Conservation (phyloP, 2,888 invertebrate genomes). For the Oxycera nigricornis region DNA sequence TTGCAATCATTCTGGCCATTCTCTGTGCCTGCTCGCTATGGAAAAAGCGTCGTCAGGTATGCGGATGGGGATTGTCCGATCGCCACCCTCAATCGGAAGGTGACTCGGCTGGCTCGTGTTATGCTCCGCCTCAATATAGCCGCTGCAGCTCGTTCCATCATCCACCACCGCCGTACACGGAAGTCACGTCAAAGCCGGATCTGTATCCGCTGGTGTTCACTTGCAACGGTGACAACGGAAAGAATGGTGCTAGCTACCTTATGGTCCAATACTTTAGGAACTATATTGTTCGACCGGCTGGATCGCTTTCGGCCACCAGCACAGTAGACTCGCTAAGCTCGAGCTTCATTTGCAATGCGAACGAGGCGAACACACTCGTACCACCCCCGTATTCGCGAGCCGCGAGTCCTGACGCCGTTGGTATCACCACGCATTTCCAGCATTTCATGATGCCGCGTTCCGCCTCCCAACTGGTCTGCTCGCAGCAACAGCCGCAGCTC, state of each 20-base stretch:
- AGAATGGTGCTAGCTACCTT: slow-evolving; percentile 75
- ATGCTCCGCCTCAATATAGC: slow-evolving; percentile 84
- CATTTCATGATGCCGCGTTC: slow-evolving; percentile 66
- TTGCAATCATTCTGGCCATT: slow-evolving; percentile 73
- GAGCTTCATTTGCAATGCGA: slow-evolving; percentile 85
- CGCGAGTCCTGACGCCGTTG: slow-evolving; percentile 71
- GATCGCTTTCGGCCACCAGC: slow-evolving; percentile 82
- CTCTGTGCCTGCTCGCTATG: slow-evolving; percentile 74
- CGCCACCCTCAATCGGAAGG: slow-evolving; percentile 71
- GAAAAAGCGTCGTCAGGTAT: slow-evolving; percentile 64
- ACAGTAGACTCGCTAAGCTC: slow-evolving; percentile 87
- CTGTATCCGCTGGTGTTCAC: slow-evolving; percentile 85
- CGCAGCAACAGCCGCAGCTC: slow-evolving; percentile 46
- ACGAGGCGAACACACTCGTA: slow-evolving; percentile 84
- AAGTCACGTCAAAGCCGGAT: slow-evolving; percentile 87
- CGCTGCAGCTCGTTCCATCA: slow-evolving; percentile 84
- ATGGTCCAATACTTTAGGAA: slow-evolving; percentile 87
- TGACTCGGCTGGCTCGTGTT: slow-evolving; percentile 81
- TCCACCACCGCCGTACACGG: slow-evolving; percentile 83
- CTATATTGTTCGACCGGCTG: slow-evolving; percentile 77
- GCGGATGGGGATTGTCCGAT: slow-evolving; percentile 65
- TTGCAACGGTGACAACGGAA: slow-evolving; percentile 75
- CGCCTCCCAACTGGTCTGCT: slow-evolving; percentile 67
- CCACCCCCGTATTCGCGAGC: slow-evolving; percentile 86
- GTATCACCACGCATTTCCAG: slow-evolving; percentile 58